Percentiles rank a stretch among this genome's conserved stretches.
These are phyloP conservation scores for Agriopis aurantiaria DNA, from an alignment of 2,888 invertebrate genomes.

Conservation along the genomic window DNA sequence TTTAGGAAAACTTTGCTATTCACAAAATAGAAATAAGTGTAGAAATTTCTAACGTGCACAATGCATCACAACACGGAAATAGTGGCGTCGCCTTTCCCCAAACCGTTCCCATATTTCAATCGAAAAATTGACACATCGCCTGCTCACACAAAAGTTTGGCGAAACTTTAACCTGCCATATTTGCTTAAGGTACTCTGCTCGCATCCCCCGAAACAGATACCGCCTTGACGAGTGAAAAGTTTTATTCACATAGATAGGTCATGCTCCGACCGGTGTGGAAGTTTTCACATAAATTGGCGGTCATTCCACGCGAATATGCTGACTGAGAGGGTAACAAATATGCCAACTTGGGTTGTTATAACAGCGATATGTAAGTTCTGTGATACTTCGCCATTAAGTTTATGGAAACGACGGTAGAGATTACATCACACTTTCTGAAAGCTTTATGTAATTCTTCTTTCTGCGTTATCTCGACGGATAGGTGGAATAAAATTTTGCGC, in stretches of 20 bases:
- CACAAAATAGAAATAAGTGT: conserved; percentile 1
- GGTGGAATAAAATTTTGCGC: conserved; percentile 63
- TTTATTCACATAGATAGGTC: conserved; percentile 83
- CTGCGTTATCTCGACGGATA: conserved; percentile 63
- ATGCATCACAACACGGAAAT: conserved; percentile 81
- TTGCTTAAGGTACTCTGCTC: conserved; percentile 74
- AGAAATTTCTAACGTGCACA: conserved; percentile 12
- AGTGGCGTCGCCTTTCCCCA: conserved; percentile 85
- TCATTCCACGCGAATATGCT: conserved; percentile 86
- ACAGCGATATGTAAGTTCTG: conserved; percentile 86
- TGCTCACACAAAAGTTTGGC: conserved; percentile 75
- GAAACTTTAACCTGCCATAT: conserved; percentile 84
- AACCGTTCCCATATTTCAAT: conserved; percentile 81
- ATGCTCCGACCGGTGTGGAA: conserved; percentile 80
- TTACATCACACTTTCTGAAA: conserved; percentile 85
- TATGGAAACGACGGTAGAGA: conserved; percentile 84
- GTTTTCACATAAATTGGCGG: conserved; percentile 86
- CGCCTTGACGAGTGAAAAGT: conserved; percentile 84
- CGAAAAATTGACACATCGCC: conserved; percentile 82
- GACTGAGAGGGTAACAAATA: conserved; percentile 86
- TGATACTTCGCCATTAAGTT: conserved; percentile 86
- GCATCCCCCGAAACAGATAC: conserved; percentile 72
- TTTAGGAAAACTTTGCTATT: not conserved
- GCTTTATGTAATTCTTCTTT: conserved; percentile 82
- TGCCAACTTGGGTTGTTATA: conserved; percentile 86